Base-by-base conservation (phyloP, 2,888 invertebrate species). In the Dynastes grantii region DNA sequence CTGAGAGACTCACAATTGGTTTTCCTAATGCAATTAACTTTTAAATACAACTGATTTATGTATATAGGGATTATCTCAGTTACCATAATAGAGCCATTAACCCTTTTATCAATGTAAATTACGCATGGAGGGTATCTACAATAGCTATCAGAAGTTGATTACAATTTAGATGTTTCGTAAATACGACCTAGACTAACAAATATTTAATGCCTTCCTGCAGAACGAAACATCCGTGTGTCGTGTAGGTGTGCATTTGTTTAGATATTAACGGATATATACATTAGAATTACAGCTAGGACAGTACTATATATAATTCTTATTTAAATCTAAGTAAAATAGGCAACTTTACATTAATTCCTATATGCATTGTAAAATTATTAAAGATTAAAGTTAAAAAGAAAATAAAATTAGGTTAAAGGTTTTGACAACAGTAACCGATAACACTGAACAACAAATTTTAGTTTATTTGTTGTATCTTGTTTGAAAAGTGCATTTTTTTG, bases 21-120 rank as follows among this genome's bases (percentile, higher is more conserved):
- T 78, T 76, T 67, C 78, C 78, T 65, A 61, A 76, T 78, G 76
- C 78, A 76, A 78, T 78, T 78, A 78, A 78, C 78, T 78, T 78
- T 78, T 78, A 78, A 78, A 78, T 76, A 76, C 55, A 68, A 67
- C 78, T 78, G 68, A 78, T 76, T 78, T 78, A 78, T 76, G 78
- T 49, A 45, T 76, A 61, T 16, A 68, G 78, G 76, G 78, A 78
- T 78, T 76, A 78, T 78, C 78, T 78, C 76, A 76, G 75, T 76
- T 76, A 76, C 78, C 78, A 76, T 78, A 78, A 78, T 78, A 78
- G 78, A 78, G 76, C 78, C 78, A 79, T 77, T 79, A 79, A 79
- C 79, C 79, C 79, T 79, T 79, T 79, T 79, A 79, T 79, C 79
- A 77, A 77, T 75, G 79, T 77, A 79, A 79, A 79, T 79, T 79